A percentile compares a stretch with the other conserved stretches of the same genome.
phyloP scores from a whole-genome alignment of 2,888 invertebrate genomes.

The Brassicogethes aeneus region DNA sequence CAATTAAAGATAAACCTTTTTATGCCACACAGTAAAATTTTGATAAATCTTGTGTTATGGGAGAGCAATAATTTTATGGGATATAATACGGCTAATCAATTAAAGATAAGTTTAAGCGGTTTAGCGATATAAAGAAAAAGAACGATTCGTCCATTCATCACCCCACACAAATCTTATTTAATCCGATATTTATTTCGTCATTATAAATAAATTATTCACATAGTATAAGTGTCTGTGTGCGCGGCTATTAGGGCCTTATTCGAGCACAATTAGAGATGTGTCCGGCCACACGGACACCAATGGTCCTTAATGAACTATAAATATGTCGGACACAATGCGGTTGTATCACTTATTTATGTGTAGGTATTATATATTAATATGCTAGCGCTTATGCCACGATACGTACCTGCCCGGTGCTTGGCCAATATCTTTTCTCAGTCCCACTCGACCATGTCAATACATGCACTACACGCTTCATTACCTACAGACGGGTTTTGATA shows the following conservation, averaged over 20 bases:
- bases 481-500: no score
- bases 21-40: no score
- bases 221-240: conserved; percentile 33
- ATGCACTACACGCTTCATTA: background rate
- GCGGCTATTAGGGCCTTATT: conserved; percentile 40
- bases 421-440: background rate
- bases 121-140: no score
- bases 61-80: no score
- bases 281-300: conserved; percentile 39
- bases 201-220: conserved; percentile 43
- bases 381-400: conserved; percentile 10
- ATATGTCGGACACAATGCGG: conserved; percentile 39
- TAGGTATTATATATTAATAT: conserved; percentile 39
- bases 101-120: no score
- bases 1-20: no score
- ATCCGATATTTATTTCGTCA: conserved; percentile 42
- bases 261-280: conserved; percentile 42
- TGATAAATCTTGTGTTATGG: no score
- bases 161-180: conserved; percentile 41
- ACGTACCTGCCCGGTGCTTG: background rate
- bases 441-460: background rate
- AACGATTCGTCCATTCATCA: conserved; percentile 38
- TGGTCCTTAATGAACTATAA: conserved; percentile 42
- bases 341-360: conserved; percentile 41
- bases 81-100: no score